phyloP scores from a whole-genome alignment of 92 coral and sea anemone genomes.

The Epizoanthus stellaris region DNA sequence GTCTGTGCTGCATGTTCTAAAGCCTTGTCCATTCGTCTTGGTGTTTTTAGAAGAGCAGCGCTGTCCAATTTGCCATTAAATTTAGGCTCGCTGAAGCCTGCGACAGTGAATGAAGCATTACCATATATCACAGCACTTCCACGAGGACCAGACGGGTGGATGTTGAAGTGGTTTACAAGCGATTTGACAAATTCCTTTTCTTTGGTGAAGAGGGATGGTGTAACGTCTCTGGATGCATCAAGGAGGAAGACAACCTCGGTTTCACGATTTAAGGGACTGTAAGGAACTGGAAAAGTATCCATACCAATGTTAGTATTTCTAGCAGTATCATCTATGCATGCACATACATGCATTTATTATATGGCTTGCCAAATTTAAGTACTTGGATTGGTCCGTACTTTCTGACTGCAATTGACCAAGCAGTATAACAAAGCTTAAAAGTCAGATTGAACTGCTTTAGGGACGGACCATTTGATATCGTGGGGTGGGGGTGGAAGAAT shows the following conservation, averaged over 20 bases:
- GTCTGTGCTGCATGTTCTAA: constrained; percentile 46
- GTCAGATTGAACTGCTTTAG: too few species aligned
- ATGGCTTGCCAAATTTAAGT: too few species aligned
- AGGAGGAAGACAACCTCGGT: constrained; percentile 74
- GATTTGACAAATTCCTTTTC: constrained; percentile 14
- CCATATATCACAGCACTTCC: constrained; percentile 58
- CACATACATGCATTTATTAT: too few species aligned
- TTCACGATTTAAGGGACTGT: constrained; percentile 52
- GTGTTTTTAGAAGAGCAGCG: constrained; percentile 53
- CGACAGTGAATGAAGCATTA: constrained; percentile 25
- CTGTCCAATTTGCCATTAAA: constrained; percentile 49
- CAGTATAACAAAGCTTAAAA: too few species aligned
- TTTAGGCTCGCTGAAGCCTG: constrained; percentile 45
- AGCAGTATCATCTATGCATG: background rate
- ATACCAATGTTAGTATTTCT: background rate
- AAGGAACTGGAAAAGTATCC: constrained; percentile 46
- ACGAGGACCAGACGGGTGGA: constrained; percentile 53
- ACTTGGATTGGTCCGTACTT: too few species aligned
- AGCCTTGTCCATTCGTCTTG: constrained; percentile 62
- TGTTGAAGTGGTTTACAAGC: too few species aligned
- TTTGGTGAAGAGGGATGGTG: constrained; percentile 32
- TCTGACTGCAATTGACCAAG: too few species aligned
- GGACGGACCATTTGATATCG: too few species aligned
- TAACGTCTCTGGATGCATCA: constrained; percentile 63
- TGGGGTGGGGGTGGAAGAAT: too few species aligned